Evolutionary conservation across 2,888 invertebrate genomes (phyloP), one percentile per base, ranked within the genome.

Genomic region (Andrena bicolor): DNA sequence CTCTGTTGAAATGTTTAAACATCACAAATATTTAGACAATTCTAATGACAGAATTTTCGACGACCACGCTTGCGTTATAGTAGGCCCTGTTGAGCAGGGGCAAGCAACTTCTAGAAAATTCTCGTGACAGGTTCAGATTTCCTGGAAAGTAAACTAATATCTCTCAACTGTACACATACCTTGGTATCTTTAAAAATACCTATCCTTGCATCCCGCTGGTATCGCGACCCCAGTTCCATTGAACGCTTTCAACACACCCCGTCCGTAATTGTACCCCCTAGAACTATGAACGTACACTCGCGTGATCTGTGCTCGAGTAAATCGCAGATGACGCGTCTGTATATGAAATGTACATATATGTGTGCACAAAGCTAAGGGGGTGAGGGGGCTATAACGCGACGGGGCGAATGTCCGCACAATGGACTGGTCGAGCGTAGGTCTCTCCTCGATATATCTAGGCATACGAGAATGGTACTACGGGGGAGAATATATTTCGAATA

Each of bases 391-490:
- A 82, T 88, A 87, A 88, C 88, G 82, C 32, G 81, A 80, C 81
- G 80, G 86, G 77, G 81, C 88, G 87, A 87, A 83, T 51, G 80
- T 86, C 78, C 87, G 88, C 79, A 87, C 87, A 87, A 87, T 87
- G 82, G 84, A 86, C 85, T 58, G 78, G 64, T 76, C 72, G 80
- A 69, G 83, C 79, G 73, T 70, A 63, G 70, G 8, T 74, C 80
- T 75, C 70, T 73, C 84, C 65, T 70, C 72, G 76, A 71, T 83
- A 83, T 77, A 70, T 75, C 76, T 76, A 51, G n/a, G 16, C 48
- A 16, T 35, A 23, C 51, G 32, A 48, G 76, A 35, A 68, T 79
- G 71, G 58, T 51, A 58, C 58, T 76, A n/a, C 66, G 69, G 56
- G 56, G 32, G 49, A 65, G 81, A 74, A 78, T 87, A 86, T 86